Evolutionary conservation across 2,888 invertebrate genomes (phyloP), one percentile per base, ranked within the genome.

Genomic region (Netelia inedita): DNA sequence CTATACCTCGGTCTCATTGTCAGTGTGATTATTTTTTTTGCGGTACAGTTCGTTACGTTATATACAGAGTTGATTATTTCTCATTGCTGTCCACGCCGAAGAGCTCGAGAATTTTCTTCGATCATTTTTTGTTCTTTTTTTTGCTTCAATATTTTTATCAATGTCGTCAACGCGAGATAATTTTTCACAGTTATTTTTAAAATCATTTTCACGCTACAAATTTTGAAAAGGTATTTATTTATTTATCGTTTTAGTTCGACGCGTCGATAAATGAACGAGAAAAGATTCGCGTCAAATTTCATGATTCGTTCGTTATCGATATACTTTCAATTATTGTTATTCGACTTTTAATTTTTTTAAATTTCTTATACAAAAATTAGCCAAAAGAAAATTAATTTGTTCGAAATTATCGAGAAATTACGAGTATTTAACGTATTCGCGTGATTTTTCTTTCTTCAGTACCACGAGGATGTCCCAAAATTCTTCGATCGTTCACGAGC

Each of bases 1-100:
- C 65, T 21, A n/a, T 50, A 55, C n/a, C 35, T 57, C 46, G 59
- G 76, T 43, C 21, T 71, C 59, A 10, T 69, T 81, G 41, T 81
- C 66, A 74, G 35, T 35, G 35, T 35, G 35, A 35, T 35, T 35
- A 5, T 6, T 59, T 50, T 43, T 65, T 75, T 69, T 19, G 53
- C 68, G 74, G 86, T 87, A 88, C 87, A 87, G 89, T 89, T 90
- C 35, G 88, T 92, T 92, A 91, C 90, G 92, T 90, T 93, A 92
- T 92, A 88, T 92, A 92, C 92, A 92, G 86, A 89, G 82, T 88
- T 89, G 88, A 89, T 89, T 89, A 88, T 85, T 83, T 72, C 71
- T 86, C 86, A 89, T 90, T 90, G 90, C 90, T 89, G 90, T 89
- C 90, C 88, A 89, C 87, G 88, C 88, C 87, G 86, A 88, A 88